phyloP scores from a whole-genome alignment of 2,113 vertebrate species.

The Tauraco erythrolophus region DNA sequence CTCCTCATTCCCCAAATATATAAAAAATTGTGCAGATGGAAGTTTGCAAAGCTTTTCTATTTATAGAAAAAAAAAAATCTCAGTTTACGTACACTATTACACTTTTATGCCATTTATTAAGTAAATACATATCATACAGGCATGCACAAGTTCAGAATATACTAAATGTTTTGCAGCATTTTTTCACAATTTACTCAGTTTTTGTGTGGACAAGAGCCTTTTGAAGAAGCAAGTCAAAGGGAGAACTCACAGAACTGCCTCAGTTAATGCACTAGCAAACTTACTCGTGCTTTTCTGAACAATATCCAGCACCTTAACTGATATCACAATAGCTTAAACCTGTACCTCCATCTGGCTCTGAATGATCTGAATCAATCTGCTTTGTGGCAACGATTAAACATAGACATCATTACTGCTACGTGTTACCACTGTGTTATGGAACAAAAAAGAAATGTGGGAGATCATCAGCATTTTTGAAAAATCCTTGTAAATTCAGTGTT shows the following conservation, averaged over 20 bases:
- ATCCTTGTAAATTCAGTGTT: not conserved
- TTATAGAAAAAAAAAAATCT: not conserved
- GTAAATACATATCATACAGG: not conserved
- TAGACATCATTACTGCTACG: not conserved
- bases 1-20: not conserved
- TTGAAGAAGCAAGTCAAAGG: not conserved
- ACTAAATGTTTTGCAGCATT: not conserved
- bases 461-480: not conserved
- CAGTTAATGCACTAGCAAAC: not conserved
- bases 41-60: not conserved
- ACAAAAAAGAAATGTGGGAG: not conserved
- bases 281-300: not conserved
- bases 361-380: not conserved
- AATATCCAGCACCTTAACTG: not conserved
- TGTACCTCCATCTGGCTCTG: not conserved
- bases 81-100: not conserved
- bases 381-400: not conserved
- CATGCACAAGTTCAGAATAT: not conserved
- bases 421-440: not conserved
- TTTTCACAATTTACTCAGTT: not conserved
- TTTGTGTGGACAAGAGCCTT: not conserved
- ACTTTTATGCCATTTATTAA: not conserved
- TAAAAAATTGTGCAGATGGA: not conserved
- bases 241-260: not conserved
- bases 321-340: not conserved